Conservation (phyloP, 1,140 invertebrate species). For the Sycobia sp. region DNA sequence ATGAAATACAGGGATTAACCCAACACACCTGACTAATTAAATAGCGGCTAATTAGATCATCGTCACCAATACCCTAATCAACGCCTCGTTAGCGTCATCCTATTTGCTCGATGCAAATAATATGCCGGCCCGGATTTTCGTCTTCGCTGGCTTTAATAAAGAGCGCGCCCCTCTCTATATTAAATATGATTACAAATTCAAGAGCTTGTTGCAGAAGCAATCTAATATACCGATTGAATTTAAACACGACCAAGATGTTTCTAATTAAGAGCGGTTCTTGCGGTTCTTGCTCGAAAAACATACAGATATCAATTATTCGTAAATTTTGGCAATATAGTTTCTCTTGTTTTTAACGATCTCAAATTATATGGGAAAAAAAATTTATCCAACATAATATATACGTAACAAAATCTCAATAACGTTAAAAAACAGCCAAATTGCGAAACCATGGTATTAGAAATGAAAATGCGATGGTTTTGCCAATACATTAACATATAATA, state of each 20-base stretch:
- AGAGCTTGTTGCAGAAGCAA: not conserved
- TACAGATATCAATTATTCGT: no score
- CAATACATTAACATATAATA: no score
- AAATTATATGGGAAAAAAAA: no score
- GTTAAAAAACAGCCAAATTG: no score
- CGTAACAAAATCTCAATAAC: no score
- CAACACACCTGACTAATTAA: conserved; percentile 58
- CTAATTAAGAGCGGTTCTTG: no score
- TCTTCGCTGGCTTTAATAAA: not conserved
- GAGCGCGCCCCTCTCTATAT: not conserved
- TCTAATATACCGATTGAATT: not conserved
- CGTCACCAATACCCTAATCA: conserved; percentile 57
- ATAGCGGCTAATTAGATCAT: conserved; percentile 54
- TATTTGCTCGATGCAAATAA: conserved; percentile 52
- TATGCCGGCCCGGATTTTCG: conserved; percentile 37
- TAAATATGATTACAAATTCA: not conserved
- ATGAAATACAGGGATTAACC: conserved; percentile 56
- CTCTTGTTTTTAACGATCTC: no score
- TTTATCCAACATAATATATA: no score
- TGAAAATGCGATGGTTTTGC: no score
- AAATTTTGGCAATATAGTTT: no score
- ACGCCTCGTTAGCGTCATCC: conserved; percentile 52
- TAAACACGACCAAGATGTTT: not conserved
- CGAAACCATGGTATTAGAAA: no score
- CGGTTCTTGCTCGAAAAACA: no score